phyloP scores from a whole-genome alignment of 2,888 invertebrate species.

The Macrosoma leucophasiata region DNA sequence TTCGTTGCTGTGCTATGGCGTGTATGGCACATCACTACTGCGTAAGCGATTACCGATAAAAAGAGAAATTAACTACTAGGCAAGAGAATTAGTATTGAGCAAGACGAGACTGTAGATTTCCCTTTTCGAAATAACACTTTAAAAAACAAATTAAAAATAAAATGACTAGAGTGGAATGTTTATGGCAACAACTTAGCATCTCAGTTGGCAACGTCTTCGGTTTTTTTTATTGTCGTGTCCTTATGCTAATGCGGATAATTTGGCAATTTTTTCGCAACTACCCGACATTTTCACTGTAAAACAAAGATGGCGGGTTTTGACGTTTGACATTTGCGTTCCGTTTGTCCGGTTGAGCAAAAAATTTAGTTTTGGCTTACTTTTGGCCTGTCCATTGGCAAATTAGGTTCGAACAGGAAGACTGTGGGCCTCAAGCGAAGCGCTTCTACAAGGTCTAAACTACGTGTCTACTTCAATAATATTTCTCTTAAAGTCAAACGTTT shows the following conservation, averaged over 20 bases:
- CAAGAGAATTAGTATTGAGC: slow-evolving; percentile 70
- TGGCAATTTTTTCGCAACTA: slow-evolving; percentile 31
- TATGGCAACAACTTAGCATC: slow-evolving; percentile 53
- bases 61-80: slow-evolving; percentile 51
- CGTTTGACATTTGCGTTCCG: too few relatives aligned
- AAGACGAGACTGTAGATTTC: slow-evolving; percentile 49
- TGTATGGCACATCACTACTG: slow-evolving; percentile 66
- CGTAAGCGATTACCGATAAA: slow-evolving; percentile 42
- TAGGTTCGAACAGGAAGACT: slow-evolving; percentile 51
- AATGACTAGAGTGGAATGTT: slow-evolving; percentile 73
- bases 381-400: slow-evolving; percentile 66
- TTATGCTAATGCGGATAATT: slow-evolving; percentile 49
- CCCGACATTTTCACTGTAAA: slow-evolving; percentile 12
- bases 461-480: slow-evolving; percentile 56
- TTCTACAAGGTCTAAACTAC: slow-evolving; percentile 65
- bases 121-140: slow-evolving; percentile 23
- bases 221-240: slow-evolving; percentile 68
- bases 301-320: slow-evolving; percentile 25
- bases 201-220: slow-evolving; percentile 58
- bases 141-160: slow-evolving; percentile 28
- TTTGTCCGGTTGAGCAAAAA: slow-evolving; percentile 49
- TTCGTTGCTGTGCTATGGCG: too few relatives aligned
- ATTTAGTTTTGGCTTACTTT: slow-evolving; percentile 47
- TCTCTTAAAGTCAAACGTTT: slow-evolving; percentile 39
- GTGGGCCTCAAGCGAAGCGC: slow-evolving; percentile 67